Base-by-base conservation (phyloP, 2,888 invertebrate genomes). In the Ischnus inquisitorius region DNA sequence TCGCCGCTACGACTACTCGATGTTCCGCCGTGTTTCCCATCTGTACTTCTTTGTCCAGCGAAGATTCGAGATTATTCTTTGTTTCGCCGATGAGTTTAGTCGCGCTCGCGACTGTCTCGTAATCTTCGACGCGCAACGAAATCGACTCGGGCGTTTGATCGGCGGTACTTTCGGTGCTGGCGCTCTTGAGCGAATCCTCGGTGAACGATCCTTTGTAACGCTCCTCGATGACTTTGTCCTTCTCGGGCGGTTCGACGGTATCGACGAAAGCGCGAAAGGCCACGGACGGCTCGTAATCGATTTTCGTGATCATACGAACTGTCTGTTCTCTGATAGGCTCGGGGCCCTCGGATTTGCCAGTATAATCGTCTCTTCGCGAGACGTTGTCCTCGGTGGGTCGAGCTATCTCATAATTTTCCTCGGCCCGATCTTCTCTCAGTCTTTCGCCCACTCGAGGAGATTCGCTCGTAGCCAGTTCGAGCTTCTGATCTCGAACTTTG, bases 291-390 rank as follows among this genome's bases (percentile, higher is more conserved):
- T 77, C 80, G 77, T 83, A 85, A 19, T 81, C 71, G 19, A 85
- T 79, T 3, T 85, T 72, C 2, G 85, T 85, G 28, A 85, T 75
- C 83, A 85, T 85, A 25, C 68, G 85, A 43, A 85, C 83, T 0
- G 85, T 85, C 43, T 85, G 72, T 68, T 85, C 74, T 25, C 80
- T 67, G 34, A 79, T 0, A 0, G 71, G 62, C 71, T 80, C 83
- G 2, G 62, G 64, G 1, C 62, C 51, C 2, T 64, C 62, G 14
- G 69, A 8, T 19, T 69, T 34, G n/a, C 16, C 6, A 51, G n/a
- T 34, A 5, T 67, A 46, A 74, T 74, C 16, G 28, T 68, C 2
- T 12, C 3, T 48, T 16, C 68, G 22, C 48, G 43, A 12, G n/a
- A 16, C 16, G 39, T 60, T 19, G 2, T 62, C 48, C 34, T 34